Conservation (phyloP, 2,888 invertebrate species). For the Cryptus armator region DNA sequence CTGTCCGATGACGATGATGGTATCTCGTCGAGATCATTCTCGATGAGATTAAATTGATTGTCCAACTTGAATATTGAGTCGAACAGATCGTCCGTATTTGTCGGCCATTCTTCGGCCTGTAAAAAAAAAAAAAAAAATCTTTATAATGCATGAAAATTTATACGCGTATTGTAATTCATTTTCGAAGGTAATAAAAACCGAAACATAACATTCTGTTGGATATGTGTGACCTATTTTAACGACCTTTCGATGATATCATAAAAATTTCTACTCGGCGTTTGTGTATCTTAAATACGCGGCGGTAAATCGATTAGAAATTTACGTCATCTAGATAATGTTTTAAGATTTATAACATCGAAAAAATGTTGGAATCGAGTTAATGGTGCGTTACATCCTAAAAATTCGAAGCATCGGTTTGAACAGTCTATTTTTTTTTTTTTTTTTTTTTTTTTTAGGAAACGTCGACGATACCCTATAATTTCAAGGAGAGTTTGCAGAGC, state of each 20-base stretch:
- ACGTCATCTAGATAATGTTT: no score
- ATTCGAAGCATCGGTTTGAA: neutral
- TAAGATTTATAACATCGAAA: no score
- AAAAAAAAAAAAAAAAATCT: slow-evolving; percentile 64
- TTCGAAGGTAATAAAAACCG: no score
- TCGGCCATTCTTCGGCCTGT: slow-evolving; percentile 86
- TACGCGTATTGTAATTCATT: no score
- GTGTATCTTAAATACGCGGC: no score
- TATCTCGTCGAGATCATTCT: slow-evolving; percentile 87
- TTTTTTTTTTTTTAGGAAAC: neutral
- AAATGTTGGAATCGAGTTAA: no score
- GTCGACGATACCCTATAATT: neutral
- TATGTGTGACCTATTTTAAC: no score
- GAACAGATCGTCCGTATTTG: slow-evolving; percentile 88
- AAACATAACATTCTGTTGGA: no score
- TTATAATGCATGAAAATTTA: neutral
- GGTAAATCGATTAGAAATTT: no score
- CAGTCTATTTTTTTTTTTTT: neutral
- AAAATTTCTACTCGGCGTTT: no score
- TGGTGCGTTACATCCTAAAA: neutral
- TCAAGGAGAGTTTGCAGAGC: slow-evolving; percentile 41
- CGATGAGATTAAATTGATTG: slow-evolving; percentile 86
- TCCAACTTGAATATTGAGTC: slow-evolving; percentile 89
- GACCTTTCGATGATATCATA: no score
- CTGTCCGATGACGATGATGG: slow-evolving; percentile 89